phyloP scores from a whole-genome alignment of 92 coral and sea anemone genomes.

The Anthopleura xanthogrammica region DNA sequence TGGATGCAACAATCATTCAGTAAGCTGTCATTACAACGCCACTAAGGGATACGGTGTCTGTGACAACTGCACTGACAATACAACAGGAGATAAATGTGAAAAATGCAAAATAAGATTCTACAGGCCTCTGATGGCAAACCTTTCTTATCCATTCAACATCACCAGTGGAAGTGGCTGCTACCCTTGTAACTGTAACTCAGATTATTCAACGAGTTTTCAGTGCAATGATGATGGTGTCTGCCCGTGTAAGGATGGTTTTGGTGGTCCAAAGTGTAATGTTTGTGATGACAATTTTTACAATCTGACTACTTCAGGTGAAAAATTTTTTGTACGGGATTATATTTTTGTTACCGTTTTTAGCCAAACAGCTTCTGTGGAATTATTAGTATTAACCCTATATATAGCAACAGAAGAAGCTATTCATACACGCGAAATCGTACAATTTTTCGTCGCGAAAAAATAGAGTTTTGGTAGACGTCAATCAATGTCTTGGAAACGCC shows the following conservation, averaged over 20 bases:
- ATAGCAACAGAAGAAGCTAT: too few species aligned
- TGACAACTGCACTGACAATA: slow-evolving; percentile 74
- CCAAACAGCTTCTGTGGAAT: too few species aligned
- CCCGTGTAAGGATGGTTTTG: slow-evolving; percentile 59
- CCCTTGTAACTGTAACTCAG: slow-evolving; percentile 68
- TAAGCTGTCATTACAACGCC: slow-evolving; percentile 62
- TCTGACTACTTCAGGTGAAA: too few species aligned
- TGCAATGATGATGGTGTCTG: slow-evolving; percentile 69
- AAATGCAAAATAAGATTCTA: slow-evolving; percentile 65
- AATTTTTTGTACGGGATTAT: too few species aligned
- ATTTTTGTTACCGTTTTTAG: too few species aligned
- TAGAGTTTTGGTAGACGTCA: too few species aligned
- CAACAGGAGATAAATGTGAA: slow-evolving; percentile 83
- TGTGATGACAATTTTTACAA: too few species aligned
- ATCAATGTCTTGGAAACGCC: too few species aligned
- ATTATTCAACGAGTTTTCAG: slow-evolving; percentile 72
- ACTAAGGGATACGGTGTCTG: slow-evolving; percentile 84
- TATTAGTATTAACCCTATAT: too few species aligned
- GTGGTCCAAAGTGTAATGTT: too few species aligned
- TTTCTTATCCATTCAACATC: slow-evolving; percentile 70
- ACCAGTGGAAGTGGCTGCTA: slow-evolving; percentile 81
- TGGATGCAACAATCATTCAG: slow-evolving; percentile 80
- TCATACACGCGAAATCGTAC: too few species aligned
- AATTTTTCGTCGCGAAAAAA: too few species aligned
- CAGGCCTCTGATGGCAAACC: slow-evolving; percentile 63